Base-by-base conservation (phyloP, 2,113 vertebrate genomes). In the Rhea americana region DNA sequence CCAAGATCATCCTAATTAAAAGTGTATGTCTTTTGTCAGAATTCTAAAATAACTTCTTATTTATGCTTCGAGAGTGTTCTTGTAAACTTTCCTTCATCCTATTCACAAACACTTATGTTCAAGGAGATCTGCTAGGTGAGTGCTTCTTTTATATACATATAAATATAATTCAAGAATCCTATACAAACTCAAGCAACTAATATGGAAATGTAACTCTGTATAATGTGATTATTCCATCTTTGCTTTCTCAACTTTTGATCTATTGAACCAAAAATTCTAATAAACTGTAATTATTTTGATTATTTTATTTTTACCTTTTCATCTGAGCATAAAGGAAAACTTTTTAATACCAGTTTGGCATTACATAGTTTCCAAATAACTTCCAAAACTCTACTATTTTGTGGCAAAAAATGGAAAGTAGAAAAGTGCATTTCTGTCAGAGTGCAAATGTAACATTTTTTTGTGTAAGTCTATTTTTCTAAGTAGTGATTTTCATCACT, bases 381-480 rank as follows among this genome's bases (percentile, higher is more conserved):
- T 76, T 73, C 10, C 11, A 53, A 76, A 8, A 50, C 37, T 53
- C 30, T 62, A 10, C 1, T 17, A 0, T 48, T 88, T 47, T 48
- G 7, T 17, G 3, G 12, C 4, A 90, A 79, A 77, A 62, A 89
- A 70, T 55, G 4, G 4, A 79, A 88, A 37, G 9, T 3, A 83
- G 18, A 41, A 85, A 92, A 65, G 5, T 19, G 24, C 39, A 26
- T 45, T 94, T 81, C 25, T 73, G 10, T 73, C 59, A 76, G 25
- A 62, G 58, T 13, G 28, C 4, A 87, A 26, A 47, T 41, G 4
- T 43, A 61, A 68, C 4, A 9, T 63, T 63, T 32, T 20, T 45
- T 2, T 55, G 3, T 26, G 32, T 26, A 74, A 73, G 2, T 5
- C 1, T 24, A 4, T 87, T 75, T 70, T 80, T 37, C 1, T 0